Conservation (phyloP, 2,888 invertebrate genomes). For the Rutpela maculata region DNA sequence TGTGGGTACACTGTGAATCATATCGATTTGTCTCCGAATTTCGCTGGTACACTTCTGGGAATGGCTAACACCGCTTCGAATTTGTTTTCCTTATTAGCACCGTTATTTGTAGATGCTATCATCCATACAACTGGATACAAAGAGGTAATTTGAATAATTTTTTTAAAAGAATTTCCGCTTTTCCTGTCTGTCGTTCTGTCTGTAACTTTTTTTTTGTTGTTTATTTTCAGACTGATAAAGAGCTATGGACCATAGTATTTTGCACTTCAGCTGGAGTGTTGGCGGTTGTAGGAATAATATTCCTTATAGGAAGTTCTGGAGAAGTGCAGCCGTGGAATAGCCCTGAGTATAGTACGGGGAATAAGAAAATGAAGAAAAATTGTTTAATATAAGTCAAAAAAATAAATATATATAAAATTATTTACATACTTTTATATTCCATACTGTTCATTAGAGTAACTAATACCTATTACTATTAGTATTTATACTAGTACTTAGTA, state of each 20-base stretch:
- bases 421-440: background rate
- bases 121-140: conserved; percentile 75
- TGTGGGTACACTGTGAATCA: conserved; percentile 86
- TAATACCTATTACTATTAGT: no score
- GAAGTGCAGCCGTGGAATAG: conserved; percentile 53
- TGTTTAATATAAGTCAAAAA: background rate
- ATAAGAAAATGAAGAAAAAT: conserved; percentile 1
- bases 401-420: background rate
- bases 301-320: conserved; percentile 51
- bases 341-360: background rate
- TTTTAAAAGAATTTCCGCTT: no score
- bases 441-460: no score
- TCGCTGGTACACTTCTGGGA: conserved; percentile 88
- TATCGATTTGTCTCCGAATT: conserved; percentile 88
- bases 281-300: conserved; percentile 43
- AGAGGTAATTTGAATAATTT: conserved; percentile 77
- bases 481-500: no score
- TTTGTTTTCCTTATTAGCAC: conserved; percentile 86
- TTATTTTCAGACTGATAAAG: conserved; percentile 35
- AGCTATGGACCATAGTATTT: conserved; percentile 34
- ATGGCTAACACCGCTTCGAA: conserved; percentile 86
- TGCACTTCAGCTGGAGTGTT: conserved; percentile 43
- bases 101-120: conserved; percentile 82
- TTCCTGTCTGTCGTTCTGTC: no score
- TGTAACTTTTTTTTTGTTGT: no score